These are phyloP conservation scores for Ditylenchus weischeri DNA, from an alignment of 2,888 invertebrate genomes.

Conservation along the genomic window DNA sequence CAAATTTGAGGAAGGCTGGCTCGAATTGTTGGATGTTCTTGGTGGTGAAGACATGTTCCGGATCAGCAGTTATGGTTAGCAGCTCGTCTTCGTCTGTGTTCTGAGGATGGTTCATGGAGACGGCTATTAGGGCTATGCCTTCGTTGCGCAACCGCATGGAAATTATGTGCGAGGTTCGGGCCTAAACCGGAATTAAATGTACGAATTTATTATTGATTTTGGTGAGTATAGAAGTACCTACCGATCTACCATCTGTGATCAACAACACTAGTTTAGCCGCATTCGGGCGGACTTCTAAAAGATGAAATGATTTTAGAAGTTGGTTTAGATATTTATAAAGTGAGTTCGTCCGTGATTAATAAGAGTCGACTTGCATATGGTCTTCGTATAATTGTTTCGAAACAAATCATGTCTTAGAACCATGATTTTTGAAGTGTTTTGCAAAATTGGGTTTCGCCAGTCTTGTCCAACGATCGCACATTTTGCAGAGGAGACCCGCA, in stretches of 20 bases:
- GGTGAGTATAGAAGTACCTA: too few species aligned
- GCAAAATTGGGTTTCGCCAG: too few species aligned
- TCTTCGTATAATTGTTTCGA: too few species aligned
- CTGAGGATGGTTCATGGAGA: conserved; percentile 45
- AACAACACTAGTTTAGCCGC: conserved; percentile 51
- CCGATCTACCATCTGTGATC: conserved; percentile 55
- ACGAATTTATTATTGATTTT: too few species aligned
- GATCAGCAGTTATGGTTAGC: conserved; percentile 42
- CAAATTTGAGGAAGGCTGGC: conserved; percentile 48
- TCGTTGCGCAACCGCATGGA: conserved; percentile 27
- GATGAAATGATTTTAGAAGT: neutral
- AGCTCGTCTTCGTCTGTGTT: conserved; percentile 52
- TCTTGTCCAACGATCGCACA: too few species aligned
- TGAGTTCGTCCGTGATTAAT: too few species aligned
- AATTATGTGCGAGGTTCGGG: conserved; percentile 32
- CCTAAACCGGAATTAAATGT: neutral
- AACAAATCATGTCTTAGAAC: too few species aligned
- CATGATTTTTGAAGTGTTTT: too few species aligned
- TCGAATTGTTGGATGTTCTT: conserved; percentile 54
- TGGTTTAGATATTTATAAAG: too few species aligned
- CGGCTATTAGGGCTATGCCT: conserved; percentile 48
- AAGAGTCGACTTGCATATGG: too few species aligned
- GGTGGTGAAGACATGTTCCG: conserved; percentile 47
- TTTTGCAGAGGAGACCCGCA: too few species aligned
- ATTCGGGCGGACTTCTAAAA: conserved; percentile 39